Conservation (phyloP, 2,888 invertebrate genomes). For the Ormyrus labotus region DNA sequence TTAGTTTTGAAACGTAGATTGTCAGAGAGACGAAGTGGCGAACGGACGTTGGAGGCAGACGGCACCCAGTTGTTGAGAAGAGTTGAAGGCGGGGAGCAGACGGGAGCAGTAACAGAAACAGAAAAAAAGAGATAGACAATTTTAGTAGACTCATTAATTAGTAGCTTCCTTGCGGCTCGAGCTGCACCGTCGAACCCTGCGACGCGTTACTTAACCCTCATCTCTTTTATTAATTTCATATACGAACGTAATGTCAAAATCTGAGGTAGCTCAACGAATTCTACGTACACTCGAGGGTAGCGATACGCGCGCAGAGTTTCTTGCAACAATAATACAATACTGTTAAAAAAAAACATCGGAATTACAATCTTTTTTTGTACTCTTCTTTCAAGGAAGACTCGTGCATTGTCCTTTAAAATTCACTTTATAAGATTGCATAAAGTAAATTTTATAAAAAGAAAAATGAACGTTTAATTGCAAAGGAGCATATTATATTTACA, state of each 20-base stretch:
- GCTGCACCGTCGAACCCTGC: slow-evolving; percentile 43
- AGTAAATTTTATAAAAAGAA: too few species aligned
- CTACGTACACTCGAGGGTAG: slow-evolving; percentile 9
- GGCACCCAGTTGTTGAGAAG: slow-evolving; percentile 76
- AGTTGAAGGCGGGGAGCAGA: slow-evolving; percentile 75
- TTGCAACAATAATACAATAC: neutral
- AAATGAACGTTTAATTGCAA: too few species aligned
- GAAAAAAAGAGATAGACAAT: slow-evolving; percentile 66
- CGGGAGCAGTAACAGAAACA: slow-evolving; percentile 76
- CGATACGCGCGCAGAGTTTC: slow-evolving; percentile 28
- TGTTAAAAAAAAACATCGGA: neutral
- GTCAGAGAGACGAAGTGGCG: slow-evolving; percentile 75
- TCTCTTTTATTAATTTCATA: neutral
- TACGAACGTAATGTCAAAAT: too few species aligned
- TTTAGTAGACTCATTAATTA: slow-evolving; percentile 57
- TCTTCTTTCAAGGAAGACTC: slow-evolving; percentile 13
- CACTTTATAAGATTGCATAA: too few species aligned
- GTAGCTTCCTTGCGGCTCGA: slow-evolving; percentile 52
- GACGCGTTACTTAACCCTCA: slow-evolving; percentile 23
- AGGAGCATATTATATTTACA: too few species aligned
- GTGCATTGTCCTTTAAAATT: neutral
- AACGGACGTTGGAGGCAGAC: slow-evolving; percentile 75
- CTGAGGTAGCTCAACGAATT: neutral
- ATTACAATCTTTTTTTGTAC: neutral
- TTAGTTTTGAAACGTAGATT: slow-evolving; percentile 63